A percentile compares a stretch with the other conserved stretches of the same genome.
Conservation (phyloP, 2,888 invertebrate genomes). For the Drosophila nr. fundita region DNA sequence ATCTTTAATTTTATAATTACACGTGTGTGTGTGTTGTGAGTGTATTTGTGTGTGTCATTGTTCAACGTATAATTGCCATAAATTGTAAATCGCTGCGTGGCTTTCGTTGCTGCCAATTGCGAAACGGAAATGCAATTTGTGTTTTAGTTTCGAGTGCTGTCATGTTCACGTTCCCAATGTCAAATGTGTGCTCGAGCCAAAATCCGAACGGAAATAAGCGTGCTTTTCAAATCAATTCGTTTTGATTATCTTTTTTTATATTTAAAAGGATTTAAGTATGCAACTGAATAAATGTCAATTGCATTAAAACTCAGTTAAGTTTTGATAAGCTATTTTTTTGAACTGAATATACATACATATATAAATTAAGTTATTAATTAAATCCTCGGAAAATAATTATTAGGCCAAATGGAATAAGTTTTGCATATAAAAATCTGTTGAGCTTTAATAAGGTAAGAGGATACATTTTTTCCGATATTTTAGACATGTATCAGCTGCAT, state of each 20-base stretch:
- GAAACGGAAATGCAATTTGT: constrained; percentile 67
- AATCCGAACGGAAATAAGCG: background rate
- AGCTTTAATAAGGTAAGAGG: background rate
- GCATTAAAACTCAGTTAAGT: too few species aligned
- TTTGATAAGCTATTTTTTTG: too few species aligned
- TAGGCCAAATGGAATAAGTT: background rate
- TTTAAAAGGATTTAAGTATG: background rate
- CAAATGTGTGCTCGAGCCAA: background rate
- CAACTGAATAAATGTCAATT: background rate
- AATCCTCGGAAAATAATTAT: background rate
- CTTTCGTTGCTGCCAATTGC: constrained; percentile 35
- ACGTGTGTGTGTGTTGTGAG: background rate
- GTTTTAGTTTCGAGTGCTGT: constrained; percentile 36
- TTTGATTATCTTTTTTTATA: background rate
- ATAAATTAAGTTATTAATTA: too few species aligned
- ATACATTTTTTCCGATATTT: background rate
- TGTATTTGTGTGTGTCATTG: background rate
- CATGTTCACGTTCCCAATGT: background rate
- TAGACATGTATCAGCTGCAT: background rate
- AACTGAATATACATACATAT: too few species aligned
- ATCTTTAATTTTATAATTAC: constrained; percentile 63
- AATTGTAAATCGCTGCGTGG: constrained; percentile 39
- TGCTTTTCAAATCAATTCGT: background rate
- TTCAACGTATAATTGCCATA: constrained; percentile 29
- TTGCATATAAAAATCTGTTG: background rate